These are phyloP conservation scores for Pituophis catenifer DNA, from an alignment of 2,113 vertebrate genomes.

Conservation along the genomic window DNA sequence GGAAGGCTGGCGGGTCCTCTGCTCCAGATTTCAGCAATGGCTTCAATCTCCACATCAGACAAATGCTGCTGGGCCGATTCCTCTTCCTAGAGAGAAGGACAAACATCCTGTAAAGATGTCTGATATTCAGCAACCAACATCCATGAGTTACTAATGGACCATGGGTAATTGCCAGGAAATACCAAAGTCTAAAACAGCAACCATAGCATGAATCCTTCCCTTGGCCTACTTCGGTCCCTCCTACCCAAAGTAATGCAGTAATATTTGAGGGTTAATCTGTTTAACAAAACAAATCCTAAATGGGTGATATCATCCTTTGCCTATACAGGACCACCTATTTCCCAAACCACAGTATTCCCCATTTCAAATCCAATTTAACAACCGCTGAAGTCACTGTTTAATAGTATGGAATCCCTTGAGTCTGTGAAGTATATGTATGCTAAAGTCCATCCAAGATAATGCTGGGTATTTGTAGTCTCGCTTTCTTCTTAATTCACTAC, in stretches of 20 bases:
- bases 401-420: background rate
- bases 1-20: conserved; percentile 56
- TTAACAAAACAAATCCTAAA: background rate
- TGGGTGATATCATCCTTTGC: background rate
- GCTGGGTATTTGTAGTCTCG: background rate
- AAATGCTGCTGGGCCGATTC: conserved; percentile 69
- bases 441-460: background rate
- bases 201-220: background rate
- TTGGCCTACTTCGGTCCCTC: too few species aligned
- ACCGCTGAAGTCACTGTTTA: background rate
- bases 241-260: background rate
- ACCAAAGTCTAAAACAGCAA: background rate
- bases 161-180: too few species aligned
- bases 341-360: background rate
- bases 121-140: background rate
- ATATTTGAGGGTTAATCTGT: background rate
- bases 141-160: background rate
- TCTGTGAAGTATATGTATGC: background rate
- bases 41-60: conserved; percentile 81
- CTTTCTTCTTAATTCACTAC: background rate
- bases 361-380: background rate
- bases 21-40: conserved; percentile 74
- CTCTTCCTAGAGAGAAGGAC: conserved; percentile 59
- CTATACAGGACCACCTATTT: background rate
- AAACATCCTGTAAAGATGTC: background rate